A percentile compares a stretch with the other conserved stretches of the same genome.
phyloP scores from a whole-genome alignment of 2,888 invertebrate genomes.

The Thera obeliscata region DNA sequence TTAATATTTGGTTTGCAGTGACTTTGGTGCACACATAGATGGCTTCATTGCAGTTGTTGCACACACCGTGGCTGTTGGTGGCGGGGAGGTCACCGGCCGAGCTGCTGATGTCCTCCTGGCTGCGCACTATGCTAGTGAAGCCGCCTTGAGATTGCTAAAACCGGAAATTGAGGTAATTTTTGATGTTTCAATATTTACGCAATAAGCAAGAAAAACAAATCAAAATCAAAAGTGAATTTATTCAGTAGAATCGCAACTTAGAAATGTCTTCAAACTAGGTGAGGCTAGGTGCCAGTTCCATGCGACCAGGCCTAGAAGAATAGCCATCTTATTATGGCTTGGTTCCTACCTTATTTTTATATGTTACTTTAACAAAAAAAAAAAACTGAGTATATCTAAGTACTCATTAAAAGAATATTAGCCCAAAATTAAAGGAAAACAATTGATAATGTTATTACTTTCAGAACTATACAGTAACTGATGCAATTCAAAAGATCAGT shows the following conservation, averaged over 20 bases:
- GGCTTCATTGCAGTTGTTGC: conserved; percentile 99
- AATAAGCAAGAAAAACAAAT: background rate
- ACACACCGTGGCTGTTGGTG: conserved; percentile 96
- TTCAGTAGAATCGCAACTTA: too few species aligned
- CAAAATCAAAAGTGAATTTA: background rate
- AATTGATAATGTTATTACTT: conserved; percentile 35
- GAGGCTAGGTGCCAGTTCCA: too few species aligned
- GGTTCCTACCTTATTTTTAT: too few species aligned
- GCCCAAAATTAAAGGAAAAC: too few species aligned
- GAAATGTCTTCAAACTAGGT: too few species aligned
- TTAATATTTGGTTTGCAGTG: conserved; percentile 81
- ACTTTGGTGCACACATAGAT: conserved; percentile 99
- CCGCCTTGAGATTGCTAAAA: conserved; percentile 95
- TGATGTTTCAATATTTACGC: background rate
- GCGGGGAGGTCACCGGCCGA: conserved; percentile 90
- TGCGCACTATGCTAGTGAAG: conserved; percentile 97
- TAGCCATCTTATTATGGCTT: too few species aligned
- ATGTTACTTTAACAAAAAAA: too few species aligned
- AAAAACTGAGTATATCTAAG: too few species aligned
- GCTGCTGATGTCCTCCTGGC: conserved; percentile 98
- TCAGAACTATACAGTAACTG: conserved; percentile 95
- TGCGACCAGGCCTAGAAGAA: too few species aligned
- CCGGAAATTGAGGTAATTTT: conserved; percentile 92
- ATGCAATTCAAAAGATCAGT: conserved; percentile 96
- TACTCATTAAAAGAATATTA: too few species aligned